A percentile compares a stretch with the other conserved stretches of the same genome.
phyloP scores from a whole-genome alignment of 2,888 invertebrate genomes.

The Girardia tigrina region DNA sequence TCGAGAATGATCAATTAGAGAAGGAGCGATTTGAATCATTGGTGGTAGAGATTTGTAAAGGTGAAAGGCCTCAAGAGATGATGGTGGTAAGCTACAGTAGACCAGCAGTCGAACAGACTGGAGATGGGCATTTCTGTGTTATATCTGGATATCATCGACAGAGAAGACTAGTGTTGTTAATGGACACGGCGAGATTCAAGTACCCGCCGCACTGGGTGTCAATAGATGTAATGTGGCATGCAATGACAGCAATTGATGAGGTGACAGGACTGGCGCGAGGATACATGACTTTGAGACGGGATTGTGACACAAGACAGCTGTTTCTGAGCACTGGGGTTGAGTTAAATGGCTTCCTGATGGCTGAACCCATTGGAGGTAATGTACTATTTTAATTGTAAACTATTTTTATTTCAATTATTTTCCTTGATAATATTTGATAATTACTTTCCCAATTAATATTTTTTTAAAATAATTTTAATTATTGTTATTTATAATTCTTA shows the following conservation, averaged over 20 bases:
- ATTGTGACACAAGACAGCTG: not conserved
- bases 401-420: no score
- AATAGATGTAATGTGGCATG: slow-evolving; percentile 42
- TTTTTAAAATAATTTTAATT: no score
- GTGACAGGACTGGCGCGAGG: slow-evolving; percentile 40
- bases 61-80: no score
- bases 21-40: no score
- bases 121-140: slow-evolving; percentile 49
- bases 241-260: slow-evolving; percentile 45
- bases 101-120: slow-evolving; percentile 45
- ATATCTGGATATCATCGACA: slow-evolving; percentile 48
- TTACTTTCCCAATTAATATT: no score
- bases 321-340: not conserved
- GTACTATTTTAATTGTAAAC: no score
- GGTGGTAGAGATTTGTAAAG: no score
- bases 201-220: slow-evolving; percentile 50
- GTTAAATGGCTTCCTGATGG: not conserved
- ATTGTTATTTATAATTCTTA: no score
- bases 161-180: slow-evolving; percentile 44
- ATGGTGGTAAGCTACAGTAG: slow-evolving; percentile 47
- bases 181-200: slow-evolving; percentile 51
- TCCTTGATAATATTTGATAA: no score
- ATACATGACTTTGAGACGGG: slow-evolving; percentile 7
- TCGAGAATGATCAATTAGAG: no score
- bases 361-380: no score